Evolutionary conservation across 2,888 invertebrate genomes (phyloP).

Genomic region (Nineta flava): DNA sequence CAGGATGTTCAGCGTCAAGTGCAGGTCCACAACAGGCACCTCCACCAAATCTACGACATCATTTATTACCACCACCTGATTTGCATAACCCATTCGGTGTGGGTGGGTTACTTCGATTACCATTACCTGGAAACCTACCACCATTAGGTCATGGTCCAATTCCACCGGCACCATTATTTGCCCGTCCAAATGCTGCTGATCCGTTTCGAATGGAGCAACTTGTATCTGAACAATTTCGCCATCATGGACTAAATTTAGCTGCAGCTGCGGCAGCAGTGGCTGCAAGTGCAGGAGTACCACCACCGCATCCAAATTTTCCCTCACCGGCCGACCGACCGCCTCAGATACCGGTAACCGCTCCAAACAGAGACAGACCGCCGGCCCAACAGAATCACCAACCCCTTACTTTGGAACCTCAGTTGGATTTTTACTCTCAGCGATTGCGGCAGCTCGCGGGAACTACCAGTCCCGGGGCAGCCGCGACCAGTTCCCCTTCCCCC

Average conservation of each 20-base stretch:
- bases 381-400: slow-evolving; percentile 34
- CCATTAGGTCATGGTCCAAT: slow-evolving; percentile 51
- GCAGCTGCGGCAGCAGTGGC: slow-evolving; percentile 54
- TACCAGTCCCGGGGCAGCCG: slow-evolving; percentile 82
- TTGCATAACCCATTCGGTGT: slow-evolving; percentile 62
- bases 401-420: slow-evolving; percentile 68
- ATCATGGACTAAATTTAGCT: slow-evolving; percentile 60
- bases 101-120: slow-evolving; percentile 55
- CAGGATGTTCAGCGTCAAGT: slow-evolving; percentile 29
- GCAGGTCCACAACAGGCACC: slow-evolving; percentile 37
- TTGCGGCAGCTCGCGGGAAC: slow-evolving; percentile 95
- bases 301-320: slow-evolving; percentile 44
- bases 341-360: slow-evolving; percentile 31
- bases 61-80: slow-evolving; percentile 53
- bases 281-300: slow-evolving; percentile 39
- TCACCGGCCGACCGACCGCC: slow-evolving; percentile 41
- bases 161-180: slow-evolving; percentile 57
- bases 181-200: slow-evolving; percentile 60
- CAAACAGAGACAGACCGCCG: slow-evolving; percentile 30
- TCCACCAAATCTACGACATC: slow-evolving; percentile 47
- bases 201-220: slow-evolving; percentile 71
- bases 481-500: slow-evolving; percentile 69
- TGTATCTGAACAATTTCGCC: slow-evolving; percentile 67
- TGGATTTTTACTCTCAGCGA: slow-evolving; percentile 99
- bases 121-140: slow-evolving; percentile 45